Base-by-base conservation (phyloP, 2,888 invertebrate genomes). In the Cantharis rufa region DNA sequence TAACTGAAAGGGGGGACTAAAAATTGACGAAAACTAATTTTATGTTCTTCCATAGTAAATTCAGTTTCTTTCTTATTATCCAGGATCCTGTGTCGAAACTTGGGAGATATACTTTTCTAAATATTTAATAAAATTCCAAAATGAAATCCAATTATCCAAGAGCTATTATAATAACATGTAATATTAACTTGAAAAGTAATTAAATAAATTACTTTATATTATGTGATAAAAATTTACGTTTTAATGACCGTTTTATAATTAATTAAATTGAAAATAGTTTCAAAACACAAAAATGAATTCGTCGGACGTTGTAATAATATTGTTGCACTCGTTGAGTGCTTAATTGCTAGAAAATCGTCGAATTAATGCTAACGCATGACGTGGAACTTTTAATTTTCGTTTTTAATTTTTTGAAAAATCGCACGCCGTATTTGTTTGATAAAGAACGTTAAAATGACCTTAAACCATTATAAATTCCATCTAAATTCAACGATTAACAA, bases 381-480 rank as follows among this genome's bases (percentile, higher is more conserved):
- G 24, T n/a, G n/a, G n/a, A 48, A 13, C 3, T 48, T 48, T 13
- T 48, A 48, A 11, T 32, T 13, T 32, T 4, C 11, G 13, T 32
- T 32, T 32, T 32, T 32, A 32, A 48, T 7, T 32, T 48, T 48
- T n/a, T n/a, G 48, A 48, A 48, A 48, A 48, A 48, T 13, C n/a
- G 4, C 7, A 48, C 4, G 48, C 48, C 2, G n/a, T n/a, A 48
- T 48, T n/a, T 5, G 7, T 48, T n/a, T 1, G n/a, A 48, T n/a
- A 48, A n/a, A 7, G n/a, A 48, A 48, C 2, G 48, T 48, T 48
- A 48, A 48, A 48, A 48, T 48, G 70, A 63, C 76, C 76, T 72
- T 76, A 73, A 68, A 73, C 73, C 62, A 77, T 74, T 74, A 71
- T 73, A 70, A 62, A 77, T 77, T 77, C 73, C 62, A 66, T 63